These are phyloP conservation scores for Borostomias antarcticus DNA, from an alignment of 2,797 vertebrate species.

Conservation along the genomic window DNA sequence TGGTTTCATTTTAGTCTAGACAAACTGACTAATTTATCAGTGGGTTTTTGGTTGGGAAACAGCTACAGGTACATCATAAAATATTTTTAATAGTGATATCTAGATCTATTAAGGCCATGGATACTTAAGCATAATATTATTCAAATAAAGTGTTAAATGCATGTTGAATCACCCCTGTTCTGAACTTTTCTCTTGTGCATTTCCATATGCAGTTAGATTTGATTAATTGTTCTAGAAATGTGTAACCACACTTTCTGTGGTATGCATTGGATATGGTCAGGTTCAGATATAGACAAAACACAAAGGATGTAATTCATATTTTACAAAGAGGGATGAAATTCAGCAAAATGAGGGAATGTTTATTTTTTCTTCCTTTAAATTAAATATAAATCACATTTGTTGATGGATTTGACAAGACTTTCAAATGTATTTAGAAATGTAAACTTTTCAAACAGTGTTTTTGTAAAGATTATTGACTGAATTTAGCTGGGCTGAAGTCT, in stretches of 20 bases:
- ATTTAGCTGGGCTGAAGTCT: neutral
- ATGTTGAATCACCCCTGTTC: neutral
- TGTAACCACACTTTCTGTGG: neutral
- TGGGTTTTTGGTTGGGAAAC: neutral
- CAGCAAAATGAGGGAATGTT: slow-evolving; percentile 4
- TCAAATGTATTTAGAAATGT: neutral
- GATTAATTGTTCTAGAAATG: neutral
- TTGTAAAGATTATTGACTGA: neutral
- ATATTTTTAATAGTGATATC: too few species aligned
- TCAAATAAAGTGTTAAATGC: too few species aligned
- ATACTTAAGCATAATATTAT: too few species aligned
- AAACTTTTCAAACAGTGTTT: slow-evolving; percentile 18
- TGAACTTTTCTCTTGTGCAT: neutral
- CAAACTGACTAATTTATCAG: too few species aligned
- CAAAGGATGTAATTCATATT: neutral
- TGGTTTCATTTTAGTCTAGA: too few species aligned
- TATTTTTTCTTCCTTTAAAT: neutral
- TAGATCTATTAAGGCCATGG: too few species aligned
- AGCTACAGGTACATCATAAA: neutral
- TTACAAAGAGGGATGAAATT: neutral
- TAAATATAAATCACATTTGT: neutral
- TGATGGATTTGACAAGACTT: neutral
- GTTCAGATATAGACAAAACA: slow-evolving; percentile 1
- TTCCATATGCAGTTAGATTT: neutral
- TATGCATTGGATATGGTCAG: neutral